Evolutionary conservation across 2,888 invertebrate species (phyloP).

Genomic region (Drosophila rellima): DNA sequence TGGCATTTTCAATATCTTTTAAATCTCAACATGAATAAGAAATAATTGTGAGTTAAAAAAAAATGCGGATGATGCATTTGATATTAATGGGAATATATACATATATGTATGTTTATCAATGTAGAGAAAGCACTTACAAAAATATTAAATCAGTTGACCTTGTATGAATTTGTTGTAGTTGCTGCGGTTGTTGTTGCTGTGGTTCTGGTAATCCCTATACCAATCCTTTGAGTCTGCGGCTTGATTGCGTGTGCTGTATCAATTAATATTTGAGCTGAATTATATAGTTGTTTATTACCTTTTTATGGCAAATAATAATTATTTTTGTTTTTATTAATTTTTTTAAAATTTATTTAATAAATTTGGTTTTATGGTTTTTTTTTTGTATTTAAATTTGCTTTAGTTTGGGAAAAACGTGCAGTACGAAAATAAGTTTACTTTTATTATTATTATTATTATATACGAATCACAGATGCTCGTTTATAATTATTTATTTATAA

Average conservation of each 20-base stretch:
- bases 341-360: conserved; percentile 57
- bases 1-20: conserved; percentile 54
- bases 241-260: conserved; percentile 54
- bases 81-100: conserved; percentile 17
- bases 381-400: conserved; percentile 36
- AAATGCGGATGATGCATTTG: conserved; percentile 15
- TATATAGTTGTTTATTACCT: conserved; percentile 28
- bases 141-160: conserved; percentile 84
- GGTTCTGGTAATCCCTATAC: conserved; percentile 21
- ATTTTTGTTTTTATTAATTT: conserved; percentile 17
- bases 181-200: conserved; percentile 36
- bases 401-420: conserved; percentile 74
- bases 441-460: conserved; percentile 50
- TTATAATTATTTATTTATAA: conserved; percentile 45
- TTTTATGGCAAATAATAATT: conserved; percentile 39
- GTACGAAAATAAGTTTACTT: conserved; percentile 78
- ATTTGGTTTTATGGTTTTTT: conserved; percentile 22
- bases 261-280: conserved; percentile 42
- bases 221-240: conserved; percentile 40
- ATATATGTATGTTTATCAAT: conserved; percentile 2
- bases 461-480: conserved; percentile 82
- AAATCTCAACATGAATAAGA: conserved; percentile 34
- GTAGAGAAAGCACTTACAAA: conserved; percentile 75
- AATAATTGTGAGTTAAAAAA: conserved; percentile 23
- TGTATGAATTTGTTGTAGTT: conserved; percentile 70